Evolutionary conservation across 2,113 vertebrate species (phyloP).

Genomic region (Solenodon paradoxus): DNA sequence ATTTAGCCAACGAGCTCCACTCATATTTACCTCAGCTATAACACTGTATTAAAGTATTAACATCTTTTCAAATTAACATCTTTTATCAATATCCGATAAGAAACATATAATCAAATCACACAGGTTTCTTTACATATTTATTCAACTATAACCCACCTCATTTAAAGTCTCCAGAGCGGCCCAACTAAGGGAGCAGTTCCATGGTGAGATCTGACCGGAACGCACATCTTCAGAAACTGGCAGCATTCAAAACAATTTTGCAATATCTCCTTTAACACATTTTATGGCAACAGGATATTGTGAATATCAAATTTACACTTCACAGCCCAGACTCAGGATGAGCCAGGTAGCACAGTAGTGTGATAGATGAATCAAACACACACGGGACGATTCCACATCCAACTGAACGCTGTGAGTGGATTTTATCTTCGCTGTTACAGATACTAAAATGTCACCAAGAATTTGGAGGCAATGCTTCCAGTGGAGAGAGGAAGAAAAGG

Average conservation of each 20-base stretch:
- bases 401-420: background rate
- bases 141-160: conserved; percentile 6
- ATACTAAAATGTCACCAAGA: background rate
- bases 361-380: background rate
- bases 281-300: conserved; percentile 18
- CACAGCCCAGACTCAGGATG: background rate
- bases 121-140: background rate
- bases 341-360: background rate
- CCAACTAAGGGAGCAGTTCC: background rate
- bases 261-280: background rate
- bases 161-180: background rate
- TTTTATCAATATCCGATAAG: conserved; percentile 1
- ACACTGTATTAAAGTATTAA: background rate
- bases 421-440: conserved; percentile 40
- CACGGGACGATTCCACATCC: background rate
- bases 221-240: background rate
- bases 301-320: background rate
- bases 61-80: background rate
- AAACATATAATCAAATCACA: background rate
- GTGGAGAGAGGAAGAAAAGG: background rate
- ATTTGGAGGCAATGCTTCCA: background rate
- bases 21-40: background rate
- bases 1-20: background rate
- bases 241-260: background rate
- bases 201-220: background rate